Evolutionary conservation across 2,888 invertebrate species (phyloP).

Genomic region (Drosophila histrio): DNA sequence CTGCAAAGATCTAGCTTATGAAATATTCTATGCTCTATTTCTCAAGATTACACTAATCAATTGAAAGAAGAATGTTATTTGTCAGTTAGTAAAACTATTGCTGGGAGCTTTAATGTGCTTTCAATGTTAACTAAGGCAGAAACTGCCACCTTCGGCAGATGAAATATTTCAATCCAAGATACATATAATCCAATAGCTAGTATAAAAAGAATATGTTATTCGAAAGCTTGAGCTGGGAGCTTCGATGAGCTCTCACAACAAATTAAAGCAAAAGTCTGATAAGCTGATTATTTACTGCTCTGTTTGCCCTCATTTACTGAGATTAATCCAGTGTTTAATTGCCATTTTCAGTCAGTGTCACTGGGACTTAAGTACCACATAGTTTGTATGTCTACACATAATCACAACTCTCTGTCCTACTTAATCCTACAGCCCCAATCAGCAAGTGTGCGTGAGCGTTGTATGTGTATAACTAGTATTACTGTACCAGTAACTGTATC

Average conservation of each 20-base stretch:
- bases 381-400: slow-evolving; percentile 39
- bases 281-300: not conserved
- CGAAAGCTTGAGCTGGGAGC: no score
- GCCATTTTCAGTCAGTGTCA: slow-evolving; percentile 35
- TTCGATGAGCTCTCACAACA: not conserved
- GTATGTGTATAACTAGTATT: slow-evolving; percentile 23
- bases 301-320: not conserved
- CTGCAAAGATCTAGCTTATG: no score
- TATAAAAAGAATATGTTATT: no score
- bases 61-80: no score
- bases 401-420: slow-evolving; percentile 41
- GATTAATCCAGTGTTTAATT: slow-evolving; percentile 2
- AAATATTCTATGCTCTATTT: no score
- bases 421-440: slow-evolving; percentile 27
- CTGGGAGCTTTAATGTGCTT: not conserved
- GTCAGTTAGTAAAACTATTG: no score
- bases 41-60: no score
- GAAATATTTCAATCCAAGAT: no score
- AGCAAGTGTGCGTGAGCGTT: slow-evolving; percentile 21
- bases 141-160: no score
- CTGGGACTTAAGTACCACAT: slow-evolving; percentile 20
- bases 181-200: no score
- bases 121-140: no score
- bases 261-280: not conserved
- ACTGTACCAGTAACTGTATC: slow-evolving; percentile 3